These are phyloP conservation scores for Epinephelus coioides DNA, from an alignment of 2,797 vertebrate species.

Conservation along the genomic window DNA sequence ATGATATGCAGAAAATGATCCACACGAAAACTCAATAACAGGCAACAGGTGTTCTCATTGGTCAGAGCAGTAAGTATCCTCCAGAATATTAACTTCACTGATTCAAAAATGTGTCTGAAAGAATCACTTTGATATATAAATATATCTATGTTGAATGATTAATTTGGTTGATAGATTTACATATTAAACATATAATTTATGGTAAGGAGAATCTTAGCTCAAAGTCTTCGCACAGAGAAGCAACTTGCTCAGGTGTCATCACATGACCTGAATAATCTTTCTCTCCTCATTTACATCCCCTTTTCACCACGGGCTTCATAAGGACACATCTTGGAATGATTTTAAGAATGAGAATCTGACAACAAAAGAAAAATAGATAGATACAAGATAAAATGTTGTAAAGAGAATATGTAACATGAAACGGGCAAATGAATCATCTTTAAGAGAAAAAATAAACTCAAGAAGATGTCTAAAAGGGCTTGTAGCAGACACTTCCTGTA, in stretches of 20 bases:
- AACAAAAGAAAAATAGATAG: too few species aligned
- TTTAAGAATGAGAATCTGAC: too few species aligned
- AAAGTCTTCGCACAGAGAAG: too few species aligned
- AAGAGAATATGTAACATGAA: not conserved
- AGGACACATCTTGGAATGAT: too few species aligned
- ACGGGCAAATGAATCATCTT: not conserved
- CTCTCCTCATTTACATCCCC: fast-evolving
- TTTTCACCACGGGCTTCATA: too few species aligned
- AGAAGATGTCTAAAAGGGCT: constrained; percentile 9
- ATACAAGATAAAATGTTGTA: not conserved
- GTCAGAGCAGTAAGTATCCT: not conserved
- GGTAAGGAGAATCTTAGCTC: too few species aligned
- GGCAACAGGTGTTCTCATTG: not conserved
- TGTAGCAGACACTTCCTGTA: constrained; percentile 38
- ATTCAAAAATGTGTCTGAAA: not conserved
- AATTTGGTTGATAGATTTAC: too few species aligned
- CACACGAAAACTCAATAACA: too few species aligned
- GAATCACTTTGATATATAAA: not conserved
- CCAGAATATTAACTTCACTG: not conserved
- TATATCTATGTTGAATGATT: not conserved
- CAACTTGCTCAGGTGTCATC: too few species aligned
- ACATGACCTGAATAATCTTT: too few species aligned
- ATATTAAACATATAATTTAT: too few species aligned
- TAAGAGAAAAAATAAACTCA: not conserved
- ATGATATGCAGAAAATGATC: too few species aligned